A percentile compares a stretch with the other conserved stretches of the same genome.
phyloP scores from a whole-genome alignment of 2,888 invertebrate genomes.

The Caenorhabditis sp. region DNA sequence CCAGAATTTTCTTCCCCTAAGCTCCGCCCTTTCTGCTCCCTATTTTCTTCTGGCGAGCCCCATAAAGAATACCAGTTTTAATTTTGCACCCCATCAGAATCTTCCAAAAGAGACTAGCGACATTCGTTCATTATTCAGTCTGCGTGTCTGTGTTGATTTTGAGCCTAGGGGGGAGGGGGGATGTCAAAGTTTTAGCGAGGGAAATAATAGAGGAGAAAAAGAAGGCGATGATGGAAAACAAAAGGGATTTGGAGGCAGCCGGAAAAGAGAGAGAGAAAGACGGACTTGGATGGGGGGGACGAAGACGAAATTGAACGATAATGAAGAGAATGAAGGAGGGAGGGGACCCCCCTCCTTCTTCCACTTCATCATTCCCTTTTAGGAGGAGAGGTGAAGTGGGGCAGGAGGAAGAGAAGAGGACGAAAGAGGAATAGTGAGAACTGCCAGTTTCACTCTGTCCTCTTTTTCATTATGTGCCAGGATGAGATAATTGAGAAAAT shows the following conservation, averaged over 20 bases:
- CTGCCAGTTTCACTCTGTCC: constrained; percentile 24
- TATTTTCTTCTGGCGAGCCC: neutral
- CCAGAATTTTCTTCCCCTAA: neutral
- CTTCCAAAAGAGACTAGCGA: neutral
- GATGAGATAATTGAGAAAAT: neutral
- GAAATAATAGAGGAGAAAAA: constrained; percentile 29
- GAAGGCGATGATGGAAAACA: constrained; percentile 37
- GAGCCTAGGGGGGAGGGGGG: constrained; percentile 15
- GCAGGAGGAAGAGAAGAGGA: neutral
- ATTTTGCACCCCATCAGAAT: neutral
- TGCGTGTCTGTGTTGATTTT: constrained; percentile 21
- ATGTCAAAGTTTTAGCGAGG: constrained; percentile 44
- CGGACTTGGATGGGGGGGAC: too few relatives aligned
- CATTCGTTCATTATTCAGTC: constrained; percentile 58
- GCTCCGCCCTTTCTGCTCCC: constrained; percentile 22
- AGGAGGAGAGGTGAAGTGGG: constrained; percentile 9
- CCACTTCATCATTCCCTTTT: constrained; percentile 11
- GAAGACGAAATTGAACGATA: constrained; percentile 59
- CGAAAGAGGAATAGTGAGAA: constrained; percentile 1
- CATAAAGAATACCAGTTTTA: neutral
- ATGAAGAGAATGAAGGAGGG: constrained; percentile 42
- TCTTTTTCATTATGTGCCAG: constrained; percentile 9
- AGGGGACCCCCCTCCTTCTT: neutral
- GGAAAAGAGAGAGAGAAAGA: constrained; percentile 3
- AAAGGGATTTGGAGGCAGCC: constrained; percentile 52